These are phyloP conservation scores for Percopsis transmontana DNA, from an alignment of 2,113 vertebrate species.

Conservation along the genomic window DNA sequence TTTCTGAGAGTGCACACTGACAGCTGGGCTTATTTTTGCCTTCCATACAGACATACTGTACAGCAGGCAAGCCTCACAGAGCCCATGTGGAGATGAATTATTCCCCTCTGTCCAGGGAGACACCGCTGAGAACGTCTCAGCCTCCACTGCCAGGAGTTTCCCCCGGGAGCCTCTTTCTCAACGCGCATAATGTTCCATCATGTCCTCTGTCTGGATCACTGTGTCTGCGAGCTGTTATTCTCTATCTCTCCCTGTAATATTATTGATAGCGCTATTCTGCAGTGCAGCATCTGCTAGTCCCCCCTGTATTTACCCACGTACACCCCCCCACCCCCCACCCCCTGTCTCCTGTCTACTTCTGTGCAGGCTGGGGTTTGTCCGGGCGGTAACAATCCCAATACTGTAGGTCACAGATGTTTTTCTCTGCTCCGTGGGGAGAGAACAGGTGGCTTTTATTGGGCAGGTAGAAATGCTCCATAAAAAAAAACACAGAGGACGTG, in stretches of 20 bases:
- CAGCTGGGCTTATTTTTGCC: slow-evolving; percentile 12
- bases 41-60: not conserved
- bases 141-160: slow-evolving; percentile 49
- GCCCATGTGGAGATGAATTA: slow-evolving; percentile 49
- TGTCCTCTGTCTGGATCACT: slow-evolving; percentile 62
- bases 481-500: slow-evolving; percentile 22
- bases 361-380: slow-evolving; percentile 45
- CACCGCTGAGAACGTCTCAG: slow-evolving; percentile 16
- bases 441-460: slow-evolving; percentile 56
- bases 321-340: slow-evolving; percentile 7
- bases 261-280: slow-evolving; percentile 47
- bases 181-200: slow-evolving; percentile 48
- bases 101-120: slow-evolving; percentile 47
- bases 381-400: slow-evolving; percentile 36
- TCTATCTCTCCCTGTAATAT: slow-evolving; percentile 12
- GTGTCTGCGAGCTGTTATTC: slow-evolving; percentile 28
- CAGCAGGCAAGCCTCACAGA: slow-evolving; percentile 27
- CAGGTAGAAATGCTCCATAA: slow-evolving; percentile 18
- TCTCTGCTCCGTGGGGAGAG: slow-evolving; percentile 27
- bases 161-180: slow-evolving; percentile 56
- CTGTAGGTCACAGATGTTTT: slow-evolving; percentile 62
- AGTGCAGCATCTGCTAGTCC: slow-evolving; percentile 44
- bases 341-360: slow-evolving; percentile 27
- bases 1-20: too few species aligned
- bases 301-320: slow-evolving; percentile 33